Evolutionary conservation across 1,140 invertebrate species (phyloP), one percentile per base, ranked within the genome.

Genomic region (Chelonus insularis): DNA sequence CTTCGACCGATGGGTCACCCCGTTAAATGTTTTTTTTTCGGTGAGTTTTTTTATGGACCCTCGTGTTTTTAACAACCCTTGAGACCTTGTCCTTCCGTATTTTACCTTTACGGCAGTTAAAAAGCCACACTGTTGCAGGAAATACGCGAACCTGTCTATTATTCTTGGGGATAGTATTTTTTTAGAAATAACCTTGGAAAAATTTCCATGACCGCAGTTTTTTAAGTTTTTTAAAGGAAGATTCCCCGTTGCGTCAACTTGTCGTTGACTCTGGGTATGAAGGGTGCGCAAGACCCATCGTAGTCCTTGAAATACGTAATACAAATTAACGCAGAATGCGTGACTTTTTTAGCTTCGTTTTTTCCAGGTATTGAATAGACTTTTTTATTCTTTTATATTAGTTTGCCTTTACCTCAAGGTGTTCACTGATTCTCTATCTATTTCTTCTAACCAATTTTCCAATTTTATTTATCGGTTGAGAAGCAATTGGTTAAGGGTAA

Each of bases 111-210:
- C 61, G 66, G 66, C 65, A 57, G 68, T 58, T 54, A 64, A 68
- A 73, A 69, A 71, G 72, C 75, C 73, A 62, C 72, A 70, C 69
- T 78, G 70, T 80, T 80, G 72, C 72, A 79, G 78, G 79, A 81
- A 81, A 68, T 62, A 68, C 60, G 51, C 62, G 57, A 60, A 62
- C 20, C 66, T 52, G 70, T 60, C 70, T 65, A 72, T 77, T 78
- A 69, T 75, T 56, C 48, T 16, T 52, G 63, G 52, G 57, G n/a
- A n/a, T n/a, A n/a, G n/a, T 56, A 45, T 18, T 50, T 63, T 66
- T 75, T 77, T 69, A 72, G 65, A 47, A 12, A 21, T 43, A 63
- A 73, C 68, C 78, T 76, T 80, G 78, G 76, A 71, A 65, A 74
- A 73, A 73, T 69, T 57, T 67, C 45, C 45, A 21, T 48, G 45